Base-by-base conservation (phyloP, 1,140 invertebrate genomes). In the Papilio dardanus region DNA sequence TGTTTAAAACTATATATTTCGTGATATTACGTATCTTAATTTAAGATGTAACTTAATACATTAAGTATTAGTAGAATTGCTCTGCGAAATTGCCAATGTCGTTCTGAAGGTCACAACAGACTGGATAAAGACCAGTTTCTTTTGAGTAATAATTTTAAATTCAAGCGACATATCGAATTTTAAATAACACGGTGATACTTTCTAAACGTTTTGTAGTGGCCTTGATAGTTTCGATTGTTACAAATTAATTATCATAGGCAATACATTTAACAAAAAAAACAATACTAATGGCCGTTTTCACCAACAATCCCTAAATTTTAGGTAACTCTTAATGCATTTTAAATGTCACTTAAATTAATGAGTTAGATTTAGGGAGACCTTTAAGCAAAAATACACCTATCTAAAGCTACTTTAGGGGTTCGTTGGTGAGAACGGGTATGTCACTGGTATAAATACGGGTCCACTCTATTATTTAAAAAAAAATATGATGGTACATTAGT, bases 31-130 rank as follows among this genome's bases (percentile, higher is more conserved):
- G 12, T 62, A 28, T 62, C 12, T 28, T 8, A 12, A 12, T 58
- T 58, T 28, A 28, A 24, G 21, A 62, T 62, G 54, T 62, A 28
- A 28, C 28, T 31, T 46, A 28, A 30, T 24, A 50, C 42, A 46
- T 40, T 40, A 71, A 30, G 40, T 71, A 50, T 73, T 58, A 31
- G 28, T 46, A 58, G 50, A 6, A 73, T 73, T 33, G 46, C 28
- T 73, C 35, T 37, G 54, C 30, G 33, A 58, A 73, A 73, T 73
- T 50, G 40, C 46, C 42, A 73, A 73, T 73, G 71, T 73, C 71
- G 46, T 54, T 73, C 19, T 33, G 46, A 73, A 73, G 71, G 71
- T 73, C 71, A 73, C 71, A 21, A 33, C 54, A 73, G 71, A 73
- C 10, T 33, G 71, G 71, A 30, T 28, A 46, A 58, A 30, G 16